These are phyloP conservation scores for Spea bombifrons DNA, from an alignment of 2,113 vertebrate genomes.

Conservation along the genomic window DNA sequence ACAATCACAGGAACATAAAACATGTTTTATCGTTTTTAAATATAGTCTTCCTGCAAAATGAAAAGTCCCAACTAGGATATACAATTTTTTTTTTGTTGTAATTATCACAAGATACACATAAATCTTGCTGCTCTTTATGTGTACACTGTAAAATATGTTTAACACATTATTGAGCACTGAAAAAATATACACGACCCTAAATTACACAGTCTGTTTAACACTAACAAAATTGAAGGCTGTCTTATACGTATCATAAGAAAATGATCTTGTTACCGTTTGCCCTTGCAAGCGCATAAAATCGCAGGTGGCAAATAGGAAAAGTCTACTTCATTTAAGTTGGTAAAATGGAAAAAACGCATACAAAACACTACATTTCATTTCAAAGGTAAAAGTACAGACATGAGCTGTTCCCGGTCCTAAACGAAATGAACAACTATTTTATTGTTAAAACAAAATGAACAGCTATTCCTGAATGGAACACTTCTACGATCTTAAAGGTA, in stretches of 20 bases:
- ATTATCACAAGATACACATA: no score
- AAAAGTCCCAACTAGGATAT: no score
- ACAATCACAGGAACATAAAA: no score
- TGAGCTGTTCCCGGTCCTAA: conserved; percentile 40
- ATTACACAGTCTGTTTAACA: no score
- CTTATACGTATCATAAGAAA: conserved; percentile 2
- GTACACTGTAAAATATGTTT: no score
- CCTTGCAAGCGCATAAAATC: conserved; percentile 16
- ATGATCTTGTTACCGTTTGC: background rate
- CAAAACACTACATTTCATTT: conserved; percentile 28
- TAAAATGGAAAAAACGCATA: conserved; percentile 40
- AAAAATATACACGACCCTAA: no score
- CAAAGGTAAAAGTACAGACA: conserved; percentile 35
- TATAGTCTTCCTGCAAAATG: no score
- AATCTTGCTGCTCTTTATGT: no score
- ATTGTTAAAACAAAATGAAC: conserved; percentile 31
- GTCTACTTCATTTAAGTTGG: conserved; percentile 29
- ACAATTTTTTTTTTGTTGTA: no score
- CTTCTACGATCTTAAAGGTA: conserved; percentile 42
- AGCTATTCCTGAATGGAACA: conserved; percentile 36
- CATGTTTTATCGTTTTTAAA: no score
- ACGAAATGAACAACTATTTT: conserved; percentile 44
- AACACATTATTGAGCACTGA: no score
- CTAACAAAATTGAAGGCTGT: no score
- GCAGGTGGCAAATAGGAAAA: conserved; percentile 41